A percentile compares a stretch with the other conserved stretches of the same genome.
Conservation (phyloP, 2,797 vertebrate species). For the Ambastaia sidthimunki region DNA sequence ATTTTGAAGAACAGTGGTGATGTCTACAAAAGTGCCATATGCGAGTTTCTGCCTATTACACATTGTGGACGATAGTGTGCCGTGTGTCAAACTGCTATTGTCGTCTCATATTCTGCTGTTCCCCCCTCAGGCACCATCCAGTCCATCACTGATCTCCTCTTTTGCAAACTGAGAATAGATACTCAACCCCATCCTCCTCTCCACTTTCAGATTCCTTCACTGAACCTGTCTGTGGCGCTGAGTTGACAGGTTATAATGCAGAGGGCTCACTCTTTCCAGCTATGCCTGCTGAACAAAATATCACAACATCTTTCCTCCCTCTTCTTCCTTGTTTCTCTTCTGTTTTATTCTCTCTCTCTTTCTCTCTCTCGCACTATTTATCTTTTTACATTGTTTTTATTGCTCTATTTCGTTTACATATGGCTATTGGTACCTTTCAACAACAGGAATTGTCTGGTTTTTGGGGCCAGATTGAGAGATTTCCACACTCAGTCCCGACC, state of each 20-base stretch:
- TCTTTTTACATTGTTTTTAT: not conserved
- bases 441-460: conserved; percentile 26
- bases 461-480: conserved; percentile 62
- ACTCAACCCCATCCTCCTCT: conserved; percentile 30
- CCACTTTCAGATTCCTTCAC: conserved; percentile 39
- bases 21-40: not conserved
- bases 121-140: conserved; percentile 43
- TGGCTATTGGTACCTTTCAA: conserved; percentile 62
- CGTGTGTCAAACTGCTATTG: conserved; percentile 30
- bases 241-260: conserved; percentile 50
- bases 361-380: not conserved
- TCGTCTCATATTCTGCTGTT: conserved; percentile 53
- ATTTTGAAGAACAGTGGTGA: not conserved
- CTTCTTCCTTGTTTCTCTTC: not conserved
- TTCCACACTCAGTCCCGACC: conserved; percentile 42
- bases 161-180: conserved; percentile 32
- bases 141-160: conserved; percentile 50
- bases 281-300: conserved; percentile 69
- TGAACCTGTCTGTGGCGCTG: conserved; percentile 14
- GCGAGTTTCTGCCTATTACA: conserved; percentile 21
- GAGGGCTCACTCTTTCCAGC: conserved; percentile 64
- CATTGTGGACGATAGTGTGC: conserved; percentile 18
- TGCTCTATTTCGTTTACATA: conserved; percentile 62
- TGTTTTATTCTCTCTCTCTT: not conserved
- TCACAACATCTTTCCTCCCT: conserved; percentile 70